Conservation (phyloP, 2,888 invertebrate species). For the Aleiodes leptofemur region DNA sequence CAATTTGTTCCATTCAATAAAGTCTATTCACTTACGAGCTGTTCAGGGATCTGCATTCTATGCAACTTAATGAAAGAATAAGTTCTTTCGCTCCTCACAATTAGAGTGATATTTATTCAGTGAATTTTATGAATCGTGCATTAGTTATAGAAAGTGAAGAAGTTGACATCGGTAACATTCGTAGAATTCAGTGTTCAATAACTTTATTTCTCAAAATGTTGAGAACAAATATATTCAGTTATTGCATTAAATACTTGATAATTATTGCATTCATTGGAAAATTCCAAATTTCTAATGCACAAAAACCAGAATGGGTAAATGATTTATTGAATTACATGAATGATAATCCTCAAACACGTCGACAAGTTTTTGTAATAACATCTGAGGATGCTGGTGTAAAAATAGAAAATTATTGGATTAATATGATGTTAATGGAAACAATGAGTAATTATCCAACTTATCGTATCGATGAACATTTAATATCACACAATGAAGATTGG, state of each 20-base stretch:
- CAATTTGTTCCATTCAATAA: too few relatives aligned
- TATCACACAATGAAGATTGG: background rate
- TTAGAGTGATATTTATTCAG: too few relatives aligned
- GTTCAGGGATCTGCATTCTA: too few relatives aligned
- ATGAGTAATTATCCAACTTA: conserved; percentile 29
- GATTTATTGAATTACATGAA: conserved; percentile 22
- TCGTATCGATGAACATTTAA: conserved; percentile 3
- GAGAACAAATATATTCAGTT: background rate
- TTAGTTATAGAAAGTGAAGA: too few relatives aligned
- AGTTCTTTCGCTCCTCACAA: too few relatives aligned
- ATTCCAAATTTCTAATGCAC: background rate
- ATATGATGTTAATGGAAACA: background rate
- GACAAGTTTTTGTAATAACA: conserved; percentile 32
- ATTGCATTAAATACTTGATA: background rate
- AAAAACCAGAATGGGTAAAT: conserved; percentile 10
- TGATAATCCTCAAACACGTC: conserved; percentile 2
- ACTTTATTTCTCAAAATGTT: too few relatives aligned
- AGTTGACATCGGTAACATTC: too few relatives aligned
- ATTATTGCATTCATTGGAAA: background rate
- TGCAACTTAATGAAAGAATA: too few relatives aligned
- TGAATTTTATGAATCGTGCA: too few relatives aligned
- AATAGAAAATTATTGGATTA: conserved; percentile 18
- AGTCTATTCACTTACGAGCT: too few relatives aligned
- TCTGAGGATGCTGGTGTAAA: background rate
- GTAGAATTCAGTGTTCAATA: too few relatives aligned